A percentile compares a stretch with the other conserved stretches of the same genome.
Evolutionary conservation across 2,797 vertebrate genomes (phyloP).

Genomic region (Gymnodraco acuticeps): DNA sequence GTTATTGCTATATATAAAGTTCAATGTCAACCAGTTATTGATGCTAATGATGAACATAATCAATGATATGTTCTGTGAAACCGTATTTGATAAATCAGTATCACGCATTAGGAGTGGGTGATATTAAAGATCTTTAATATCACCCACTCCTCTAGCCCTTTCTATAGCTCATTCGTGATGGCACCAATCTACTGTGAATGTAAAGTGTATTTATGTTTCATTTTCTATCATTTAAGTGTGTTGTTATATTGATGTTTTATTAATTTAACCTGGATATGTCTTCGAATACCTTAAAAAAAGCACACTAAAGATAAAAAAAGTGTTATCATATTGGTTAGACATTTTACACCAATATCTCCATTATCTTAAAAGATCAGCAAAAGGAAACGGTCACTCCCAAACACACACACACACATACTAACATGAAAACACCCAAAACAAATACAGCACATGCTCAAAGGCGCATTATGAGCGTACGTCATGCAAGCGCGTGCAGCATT

Average conservation of each 20-base stretch:
- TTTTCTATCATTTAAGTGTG: too few relatives aligned
- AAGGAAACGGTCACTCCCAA: conserved; percentile 39
- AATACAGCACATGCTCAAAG: conserved; percentile 15
- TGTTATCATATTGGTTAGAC: too few relatives aligned
- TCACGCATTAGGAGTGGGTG: neutral
- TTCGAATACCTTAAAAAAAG: too few relatives aligned
- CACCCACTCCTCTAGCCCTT: too few relatives aligned
- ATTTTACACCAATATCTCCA: neutral
- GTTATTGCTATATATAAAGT: neutral
- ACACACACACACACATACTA: neutral
- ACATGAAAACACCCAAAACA: conserved; percentile 26
- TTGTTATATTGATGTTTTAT: too few relatives aligned
- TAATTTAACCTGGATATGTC: too few relatives aligned
- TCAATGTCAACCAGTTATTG: neutral
- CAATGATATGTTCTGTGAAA: neutral
- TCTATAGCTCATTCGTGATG: too few relatives aligned
- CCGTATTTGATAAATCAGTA: neutral
- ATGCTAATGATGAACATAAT: neutral
- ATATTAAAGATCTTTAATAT: neutral
- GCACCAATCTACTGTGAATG: too few relatives aligned
- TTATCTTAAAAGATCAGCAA: conserved; percentile 35
- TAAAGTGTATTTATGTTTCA: too few relatives aligned
- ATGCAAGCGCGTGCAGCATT: neutral
- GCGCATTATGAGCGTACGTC: conserved; percentile 6
- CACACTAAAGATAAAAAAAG: too few relatives aligned